phyloP scores from a whole-genome alignment of 2,113 vertebrate species.

The Cyphotilapia sp. region DNA sequence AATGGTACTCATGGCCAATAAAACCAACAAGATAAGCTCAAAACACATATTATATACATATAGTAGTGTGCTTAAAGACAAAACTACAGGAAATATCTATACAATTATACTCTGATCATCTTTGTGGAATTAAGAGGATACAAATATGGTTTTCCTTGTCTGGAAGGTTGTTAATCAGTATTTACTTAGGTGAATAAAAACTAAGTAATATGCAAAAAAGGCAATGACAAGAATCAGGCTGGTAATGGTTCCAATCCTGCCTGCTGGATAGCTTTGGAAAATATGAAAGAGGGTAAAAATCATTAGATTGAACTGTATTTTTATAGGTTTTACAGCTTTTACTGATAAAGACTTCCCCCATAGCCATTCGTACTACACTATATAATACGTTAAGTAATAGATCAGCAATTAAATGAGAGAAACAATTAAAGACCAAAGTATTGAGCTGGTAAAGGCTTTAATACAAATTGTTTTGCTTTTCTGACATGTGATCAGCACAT shows the following conservation, averaged over 20 bases:
- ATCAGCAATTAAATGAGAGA: neutral
- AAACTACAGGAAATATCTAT: neutral
- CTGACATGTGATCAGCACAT: neutral
- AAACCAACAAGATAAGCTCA: neutral
- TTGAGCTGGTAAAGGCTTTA: neutral
- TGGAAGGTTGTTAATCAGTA: neutral
- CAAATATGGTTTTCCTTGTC: neutral
- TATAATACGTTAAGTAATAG: neutral
- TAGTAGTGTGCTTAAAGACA: neutral
- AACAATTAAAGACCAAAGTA: neutral
- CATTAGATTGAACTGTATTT: neutral
- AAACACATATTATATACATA: neutral
- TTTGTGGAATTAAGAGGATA: neutral
- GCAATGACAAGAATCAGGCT: neutral
- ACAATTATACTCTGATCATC: neutral
- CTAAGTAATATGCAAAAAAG: neutral
- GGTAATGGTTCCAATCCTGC: neutral
- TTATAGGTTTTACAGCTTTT: neutral
- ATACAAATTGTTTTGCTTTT: neutral
- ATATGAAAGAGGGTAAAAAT: neutral
- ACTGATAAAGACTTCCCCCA: neutral
- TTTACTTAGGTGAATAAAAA: neutral
- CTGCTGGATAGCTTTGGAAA: neutral
- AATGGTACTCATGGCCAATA: neutral
- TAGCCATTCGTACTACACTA: neutral